phyloP scores from a whole-genome alignment of 2,113 vertebrate genomes.

The Scomber scombrus region DNA sequence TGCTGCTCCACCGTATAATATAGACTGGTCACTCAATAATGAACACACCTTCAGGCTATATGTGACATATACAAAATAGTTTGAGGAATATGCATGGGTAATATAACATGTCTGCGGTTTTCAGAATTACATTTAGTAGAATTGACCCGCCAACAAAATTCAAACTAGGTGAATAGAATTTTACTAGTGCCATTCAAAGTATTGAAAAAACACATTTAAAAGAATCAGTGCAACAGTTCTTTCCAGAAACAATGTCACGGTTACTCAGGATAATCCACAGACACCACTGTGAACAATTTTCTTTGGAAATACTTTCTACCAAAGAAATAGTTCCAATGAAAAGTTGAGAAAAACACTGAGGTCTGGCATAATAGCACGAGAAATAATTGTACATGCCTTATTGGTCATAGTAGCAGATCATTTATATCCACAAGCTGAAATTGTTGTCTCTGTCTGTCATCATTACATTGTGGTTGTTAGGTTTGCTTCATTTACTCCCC shows the following conservation, averaged over 20 bases:
- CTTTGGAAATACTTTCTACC: conserved; percentile 40
- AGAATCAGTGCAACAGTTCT: not conserved
- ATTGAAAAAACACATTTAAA: not conserved
- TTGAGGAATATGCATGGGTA: conserved; percentile 40
- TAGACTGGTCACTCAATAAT: conserved; percentile 66
- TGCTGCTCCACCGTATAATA: conserved; percentile 55
- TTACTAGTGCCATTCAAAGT: not conserved
- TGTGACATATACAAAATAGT: conserved; percentile 45
- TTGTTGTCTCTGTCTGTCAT: conserved; percentile 58
- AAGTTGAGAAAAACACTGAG: conserved; percentile 31
- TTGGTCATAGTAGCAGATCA: conserved; percentile 26
- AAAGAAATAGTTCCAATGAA: conserved; percentile 38
- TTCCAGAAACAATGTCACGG: conserved; percentile 36
- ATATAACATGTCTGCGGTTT: conserved; percentile 10
- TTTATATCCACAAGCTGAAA: conserved; percentile 41
- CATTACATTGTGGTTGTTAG: conserved; percentile 40
- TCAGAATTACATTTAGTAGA: not conserved
- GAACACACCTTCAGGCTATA: conserved; percentile 61
- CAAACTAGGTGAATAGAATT: not conserved
- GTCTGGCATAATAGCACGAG: conserved; percentile 31
- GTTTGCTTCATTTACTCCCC: conserved; percentile 70
- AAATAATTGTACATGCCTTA: conserved; percentile 38
- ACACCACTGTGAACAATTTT: conserved; percentile 40
- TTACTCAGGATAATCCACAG: conserved; percentile 30
- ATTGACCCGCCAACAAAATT: not conserved